Conservation (phyloP, 2,888 invertebrate species). For the Prosapia bicincta region DNA sequence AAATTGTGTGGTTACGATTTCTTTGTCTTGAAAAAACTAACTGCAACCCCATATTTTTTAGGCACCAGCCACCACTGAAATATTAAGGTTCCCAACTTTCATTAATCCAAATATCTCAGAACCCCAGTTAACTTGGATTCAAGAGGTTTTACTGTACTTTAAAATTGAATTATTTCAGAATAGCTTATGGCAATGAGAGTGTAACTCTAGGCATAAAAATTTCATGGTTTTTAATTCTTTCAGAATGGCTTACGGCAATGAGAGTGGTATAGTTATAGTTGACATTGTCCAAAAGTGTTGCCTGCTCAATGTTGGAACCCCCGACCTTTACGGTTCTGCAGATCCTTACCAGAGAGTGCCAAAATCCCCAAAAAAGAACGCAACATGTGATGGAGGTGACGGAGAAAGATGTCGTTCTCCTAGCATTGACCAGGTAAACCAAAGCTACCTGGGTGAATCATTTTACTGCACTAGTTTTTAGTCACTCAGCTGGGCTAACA, state of each 20-base stretch:
- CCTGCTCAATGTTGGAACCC: constrained; percentile 83
- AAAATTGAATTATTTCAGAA: too few relatives aligned
- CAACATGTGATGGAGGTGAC: constrained; percentile 49
- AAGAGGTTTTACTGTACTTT: too few relatives aligned
- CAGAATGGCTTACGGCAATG: constrained; percentile 97
- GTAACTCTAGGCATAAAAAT: too few relatives aligned
- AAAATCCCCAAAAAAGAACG: constrained; percentile 66
- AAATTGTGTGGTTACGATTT: too few relatives aligned
- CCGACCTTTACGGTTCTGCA: constrained; percentile 85
- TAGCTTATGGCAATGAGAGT: too few relatives aligned
- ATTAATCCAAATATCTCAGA: too few relatives aligned
- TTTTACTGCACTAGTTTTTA: not conserved
- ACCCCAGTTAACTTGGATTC: too few relatives aligned
- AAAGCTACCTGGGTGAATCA: not conserved
- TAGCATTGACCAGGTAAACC: constrained; percentile 80
- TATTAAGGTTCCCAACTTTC: too few relatives aligned
- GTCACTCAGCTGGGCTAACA: not conserved
- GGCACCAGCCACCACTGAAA: too few relatives aligned
- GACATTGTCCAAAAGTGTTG: constrained; percentile 90
- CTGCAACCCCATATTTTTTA: too few relatives aligned
- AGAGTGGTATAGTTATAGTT: constrained; percentile 91
- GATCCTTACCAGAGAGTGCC: constrained; percentile 83
- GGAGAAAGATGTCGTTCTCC: constrained; percentile 72
- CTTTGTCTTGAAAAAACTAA: too few relatives aligned
- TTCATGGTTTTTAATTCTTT: constrained; percentile 35